These are phyloP conservation scores for Epinotia ramella DNA, from an alignment of 2,888 invertebrate species.

Conservation along the genomic window DNA sequence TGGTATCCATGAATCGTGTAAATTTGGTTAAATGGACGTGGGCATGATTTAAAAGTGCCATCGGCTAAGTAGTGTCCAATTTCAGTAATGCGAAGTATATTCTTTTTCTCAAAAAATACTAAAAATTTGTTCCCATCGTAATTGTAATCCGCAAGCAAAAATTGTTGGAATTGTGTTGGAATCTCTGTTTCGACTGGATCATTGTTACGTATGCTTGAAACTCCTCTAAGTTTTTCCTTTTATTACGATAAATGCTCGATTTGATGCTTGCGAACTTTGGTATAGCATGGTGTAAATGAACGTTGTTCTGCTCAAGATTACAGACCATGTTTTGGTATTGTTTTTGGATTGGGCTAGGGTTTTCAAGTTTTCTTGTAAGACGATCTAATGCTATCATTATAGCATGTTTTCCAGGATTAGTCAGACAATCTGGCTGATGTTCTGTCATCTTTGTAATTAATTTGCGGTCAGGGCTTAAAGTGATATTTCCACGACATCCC, in stretches of 20 bases:
- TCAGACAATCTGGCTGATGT: slow-evolving; percentile 12
- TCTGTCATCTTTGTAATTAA: slow-evolving; percentile 16
- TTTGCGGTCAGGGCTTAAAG: slow-evolving; percentile 12
- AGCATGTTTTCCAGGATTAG: slow-evolving; percentile 15
- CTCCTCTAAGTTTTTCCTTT: slow-evolving; percentile 4
- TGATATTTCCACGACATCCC: slow-evolving; percentile 8
- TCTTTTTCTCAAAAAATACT: slow-evolving; percentile 1
- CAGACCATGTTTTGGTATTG: slow-evolving; percentile 10
- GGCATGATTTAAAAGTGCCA: slow-evolving; percentile 13
- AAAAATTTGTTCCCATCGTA: slow-evolving; percentile 1
- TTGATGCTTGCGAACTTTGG: slow-evolving; percentile 1
- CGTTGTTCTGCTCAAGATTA: slow-evolving; percentile 4
- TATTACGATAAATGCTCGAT: slow-evolving; percentile 9
- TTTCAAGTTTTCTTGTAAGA: slow-evolving; percentile 12
- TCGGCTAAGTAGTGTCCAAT: slow-evolving; percentile 4
- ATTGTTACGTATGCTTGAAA: slow-evolving; percentile 13
- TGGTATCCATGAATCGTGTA: slow-evolving; percentile 1
- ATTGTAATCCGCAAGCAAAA: slow-evolving; percentile 11
- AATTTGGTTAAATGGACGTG: neutral
- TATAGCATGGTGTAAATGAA: slow-evolving; percentile 1
- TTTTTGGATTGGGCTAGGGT: slow-evolving; percentile 9
- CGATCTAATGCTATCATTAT: slow-evolving; percentile 15
- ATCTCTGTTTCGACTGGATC: slow-evolving; percentile 4
- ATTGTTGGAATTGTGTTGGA: slow-evolving; percentile 8
- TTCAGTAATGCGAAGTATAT: neutral